phyloP scores from a whole-genome alignment of 2,888 invertebrate genomes.

The Hymenopus coronatus region DNA sequence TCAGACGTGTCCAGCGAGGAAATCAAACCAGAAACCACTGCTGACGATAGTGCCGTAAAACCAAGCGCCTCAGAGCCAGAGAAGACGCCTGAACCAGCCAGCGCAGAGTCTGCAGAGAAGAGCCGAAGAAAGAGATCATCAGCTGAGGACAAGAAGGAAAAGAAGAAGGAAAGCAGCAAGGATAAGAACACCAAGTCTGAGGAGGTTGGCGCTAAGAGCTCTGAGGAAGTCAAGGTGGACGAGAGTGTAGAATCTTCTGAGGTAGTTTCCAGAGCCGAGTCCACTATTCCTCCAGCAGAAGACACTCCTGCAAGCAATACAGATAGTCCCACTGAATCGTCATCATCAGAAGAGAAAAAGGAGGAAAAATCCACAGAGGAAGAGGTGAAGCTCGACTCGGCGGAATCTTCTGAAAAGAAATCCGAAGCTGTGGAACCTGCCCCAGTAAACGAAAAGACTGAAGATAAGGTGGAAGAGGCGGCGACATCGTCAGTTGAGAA shows the following conservation, averaged over 20 bases:
- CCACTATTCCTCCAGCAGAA: not conserved
- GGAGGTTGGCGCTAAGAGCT: not conserved
- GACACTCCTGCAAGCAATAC: not conserved
- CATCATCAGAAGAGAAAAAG: not conserved
- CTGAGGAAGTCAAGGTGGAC: not conserved
- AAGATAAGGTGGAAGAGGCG: slow-evolving; percentile 31
- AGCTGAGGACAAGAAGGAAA: not conserved
- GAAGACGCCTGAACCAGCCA: not conserved
- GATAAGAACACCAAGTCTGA: slow-evolving; percentile 23
- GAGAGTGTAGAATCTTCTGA: slow-evolving; percentile 23
- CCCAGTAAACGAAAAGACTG: slow-evolving; percentile 21
- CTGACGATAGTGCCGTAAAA: slow-evolving; percentile 7
- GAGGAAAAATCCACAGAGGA: not conserved
- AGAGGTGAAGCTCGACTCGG: not conserved
- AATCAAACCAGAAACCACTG: slow-evolving; percentile 16
- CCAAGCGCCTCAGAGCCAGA: not conserved
- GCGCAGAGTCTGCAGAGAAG: not conserved
- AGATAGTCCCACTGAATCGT: not conserved
- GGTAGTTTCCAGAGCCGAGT: slow-evolving; percentile 18
- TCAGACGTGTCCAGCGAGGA: slow-evolving; percentile 15
- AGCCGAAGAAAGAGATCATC: not conserved
- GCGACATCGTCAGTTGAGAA: slow-evolving; percentile 19
- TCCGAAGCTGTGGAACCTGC: slow-evolving; percentile 20
- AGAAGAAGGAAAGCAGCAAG: not conserved
- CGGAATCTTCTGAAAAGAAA: not conserved